These are phyloP conservation scores for Spatulosminthurus flaviceps DNA, from an alignment of 2,888 invertebrate genomes.

Conservation along the genomic window DNA sequence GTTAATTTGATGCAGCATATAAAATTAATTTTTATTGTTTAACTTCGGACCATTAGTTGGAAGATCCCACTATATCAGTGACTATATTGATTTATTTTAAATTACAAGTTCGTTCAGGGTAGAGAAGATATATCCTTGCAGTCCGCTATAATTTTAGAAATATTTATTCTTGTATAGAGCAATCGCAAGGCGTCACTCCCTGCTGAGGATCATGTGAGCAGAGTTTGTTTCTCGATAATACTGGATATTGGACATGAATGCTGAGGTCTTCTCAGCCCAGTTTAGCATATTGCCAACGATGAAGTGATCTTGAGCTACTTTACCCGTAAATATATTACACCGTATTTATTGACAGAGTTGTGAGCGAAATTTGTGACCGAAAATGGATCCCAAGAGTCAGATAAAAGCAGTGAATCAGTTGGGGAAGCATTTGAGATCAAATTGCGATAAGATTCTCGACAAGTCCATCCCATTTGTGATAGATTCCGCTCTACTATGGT, in stretches of 20 bases:
- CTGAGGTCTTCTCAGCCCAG: background rate
- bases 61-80: too few species aligned
- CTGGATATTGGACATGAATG: background rate
- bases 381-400: slow-evolving; percentile 40
- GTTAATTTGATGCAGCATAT: too few species aligned
- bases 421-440: slow-evolving; percentile 55
- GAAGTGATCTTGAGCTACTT: background rate
- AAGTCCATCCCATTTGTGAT: slow-evolving; percentile 59
- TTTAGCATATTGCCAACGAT: background rate
- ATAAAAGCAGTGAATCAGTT: slow-evolving; percentile 51
- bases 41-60: too few species aligned
- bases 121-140: background rate
- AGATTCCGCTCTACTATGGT: slow-evolving; percentile 54
- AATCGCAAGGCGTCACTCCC: background rate
- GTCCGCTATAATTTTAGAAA: background rate
- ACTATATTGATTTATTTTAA: background rate
- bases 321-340: background rate
- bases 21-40: too few species aligned
- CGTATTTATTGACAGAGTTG: background rate
- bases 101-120: too few species aligned
- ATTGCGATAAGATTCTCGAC: slow-evolving; percentile 63
- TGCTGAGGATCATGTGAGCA: background rate
- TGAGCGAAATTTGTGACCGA: slow-evolving; percentile 23
- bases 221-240: background rate
- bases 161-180: background rate